Conservation (phyloP, 1,140 invertebrate species). For the Brachionus angularis region DNA sequence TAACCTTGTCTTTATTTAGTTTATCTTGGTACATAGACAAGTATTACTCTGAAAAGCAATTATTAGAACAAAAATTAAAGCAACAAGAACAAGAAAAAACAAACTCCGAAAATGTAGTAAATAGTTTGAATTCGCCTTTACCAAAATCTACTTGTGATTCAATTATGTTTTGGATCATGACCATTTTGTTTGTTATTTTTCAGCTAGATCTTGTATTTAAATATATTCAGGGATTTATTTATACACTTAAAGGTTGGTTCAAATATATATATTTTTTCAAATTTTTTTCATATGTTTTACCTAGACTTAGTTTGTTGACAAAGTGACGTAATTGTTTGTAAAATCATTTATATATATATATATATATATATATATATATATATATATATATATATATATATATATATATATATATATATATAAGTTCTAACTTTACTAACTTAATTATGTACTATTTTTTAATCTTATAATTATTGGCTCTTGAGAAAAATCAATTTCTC, state of each 20-base stretch:
- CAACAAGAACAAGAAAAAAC: not conserved
- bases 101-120: not conserved
- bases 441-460: too few relatives aligned
- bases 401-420: too few relatives aligned
- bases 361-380: too few relatives aligned
- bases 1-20: conserved; percentile 37
- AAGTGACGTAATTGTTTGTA: too few relatives aligned
- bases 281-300: too few relatives aligned
- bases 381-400: too few relatives aligned
- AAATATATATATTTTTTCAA: too few relatives aligned
- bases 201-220: conserved; percentile 37
- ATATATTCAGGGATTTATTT: conserved; percentile 40
- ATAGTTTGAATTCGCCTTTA: conserved; percentile 1
- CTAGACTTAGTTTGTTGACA: too few relatives aligned
- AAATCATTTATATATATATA: too few relatives aligned
- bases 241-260: conserved; percentile 42
- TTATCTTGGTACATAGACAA: conserved; percentile 42
- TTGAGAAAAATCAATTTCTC: too few relatives aligned
- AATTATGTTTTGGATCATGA: conserved; percentile 38
- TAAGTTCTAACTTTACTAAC: too few relatives aligned
- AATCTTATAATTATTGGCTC: too few relatives aligned
- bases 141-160: conserved; percentile 14
- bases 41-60: not conserved
- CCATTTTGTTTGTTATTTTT: conserved; percentile 26
- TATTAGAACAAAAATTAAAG: conserved; percentile 12